Evolutionary conservation across 2,113 vertebrate genomes (phyloP).

Genomic region (Ranitomeya variabilis): DNA sequence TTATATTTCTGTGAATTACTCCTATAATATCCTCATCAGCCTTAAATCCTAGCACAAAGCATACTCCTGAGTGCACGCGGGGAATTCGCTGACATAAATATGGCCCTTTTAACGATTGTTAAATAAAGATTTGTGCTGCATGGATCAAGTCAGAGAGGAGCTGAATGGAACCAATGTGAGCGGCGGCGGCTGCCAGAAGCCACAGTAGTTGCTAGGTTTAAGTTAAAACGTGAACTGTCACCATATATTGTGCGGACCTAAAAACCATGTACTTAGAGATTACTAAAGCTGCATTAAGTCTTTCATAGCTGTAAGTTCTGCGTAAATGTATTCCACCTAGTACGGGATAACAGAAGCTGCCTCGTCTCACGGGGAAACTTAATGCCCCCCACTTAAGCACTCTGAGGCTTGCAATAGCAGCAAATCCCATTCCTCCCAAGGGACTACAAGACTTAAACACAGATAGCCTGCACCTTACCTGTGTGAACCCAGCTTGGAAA

Average conservation of each 20-base stretch:
- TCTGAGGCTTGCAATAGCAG: slow-evolving; percentile 66
- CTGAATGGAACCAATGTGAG: slow-evolving; percentile 28
- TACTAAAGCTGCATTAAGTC: slow-evolving; percentile 59
- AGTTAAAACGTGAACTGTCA: slow-evolving; percentile 60
- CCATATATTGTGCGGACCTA: slow-evolving; percentile 29
- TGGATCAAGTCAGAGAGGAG: slow-evolving; percentile 24
- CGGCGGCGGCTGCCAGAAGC: neutral
- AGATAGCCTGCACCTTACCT: slow-evolving; percentile 69
- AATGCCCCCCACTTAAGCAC: slow-evolving; percentile 64
- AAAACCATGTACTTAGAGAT: slow-evolving; percentile 60
- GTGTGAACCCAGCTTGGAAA: slow-evolving; percentile 62
- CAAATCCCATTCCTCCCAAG: slow-evolving; percentile 67
- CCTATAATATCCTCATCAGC: neutral
- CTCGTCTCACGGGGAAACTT: slow-evolving; percentile 62
- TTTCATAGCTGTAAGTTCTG: slow-evolving; percentile 67
- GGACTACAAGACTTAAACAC: slow-evolving; percentile 62
- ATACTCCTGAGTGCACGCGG: neutral
- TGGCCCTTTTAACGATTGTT: slow-evolving; percentile 43
- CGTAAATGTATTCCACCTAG: slow-evolving; percentile 65
- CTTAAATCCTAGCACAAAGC: slow-evolving; percentile 13
- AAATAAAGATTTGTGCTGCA: slow-evolving; percentile 40
- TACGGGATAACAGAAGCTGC: slow-evolving; percentile 64
- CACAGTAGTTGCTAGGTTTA: slow-evolving; percentile 53
- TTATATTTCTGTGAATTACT: slow-evolving; percentile 4
- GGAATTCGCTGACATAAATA: slow-evolving; percentile 47